Conservation (phyloP, 2,797 vertebrate genomes). For the Phataginus tetradactyla region DNA sequence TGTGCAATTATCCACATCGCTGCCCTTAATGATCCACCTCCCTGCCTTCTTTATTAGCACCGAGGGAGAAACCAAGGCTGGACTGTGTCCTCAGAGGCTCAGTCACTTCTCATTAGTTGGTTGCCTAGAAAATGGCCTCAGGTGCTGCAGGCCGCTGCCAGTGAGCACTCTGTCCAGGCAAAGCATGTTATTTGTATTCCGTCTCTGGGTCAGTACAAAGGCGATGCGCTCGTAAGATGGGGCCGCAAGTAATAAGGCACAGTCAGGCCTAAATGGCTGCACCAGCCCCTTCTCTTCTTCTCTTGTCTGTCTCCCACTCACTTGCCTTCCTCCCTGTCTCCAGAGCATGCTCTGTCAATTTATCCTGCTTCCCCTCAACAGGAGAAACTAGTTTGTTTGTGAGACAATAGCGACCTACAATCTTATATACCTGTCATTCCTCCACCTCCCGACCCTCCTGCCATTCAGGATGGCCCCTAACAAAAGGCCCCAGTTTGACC, state of each 20-base stretch:
- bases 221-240: background rate
- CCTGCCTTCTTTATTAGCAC: conserved; percentile 77
- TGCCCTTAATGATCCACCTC: conserved; percentile 79
- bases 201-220: conserved; percentile 60
- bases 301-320: background rate
- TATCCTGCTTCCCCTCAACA: background rate
- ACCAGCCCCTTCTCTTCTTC: too few relatives aligned
- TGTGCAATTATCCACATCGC: conserved; percentile 79
- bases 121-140: conserved; percentile 58
- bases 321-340: background rate
- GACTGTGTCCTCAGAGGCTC: conserved; percentile 48
- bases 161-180: background rate
- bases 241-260: background rate
- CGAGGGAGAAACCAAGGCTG: conserved; percentile 58
- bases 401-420: conserved; percentile 32
- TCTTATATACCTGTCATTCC: background rate
- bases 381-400: background rate
- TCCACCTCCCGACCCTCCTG: background rate
- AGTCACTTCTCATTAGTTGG: conserved; percentile 78
- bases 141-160: conserved; percentile 52
- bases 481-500: conserved; percentile 58
- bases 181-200: conserved; percentile 56
- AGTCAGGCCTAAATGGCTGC: background rate
- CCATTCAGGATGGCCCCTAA: conserved; percentile 5
- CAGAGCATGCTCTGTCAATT: background rate